phyloP scores from a whole-genome alignment of 35 echinoderm and acorn worm species.

The Apostichopus californicus region DNA sequence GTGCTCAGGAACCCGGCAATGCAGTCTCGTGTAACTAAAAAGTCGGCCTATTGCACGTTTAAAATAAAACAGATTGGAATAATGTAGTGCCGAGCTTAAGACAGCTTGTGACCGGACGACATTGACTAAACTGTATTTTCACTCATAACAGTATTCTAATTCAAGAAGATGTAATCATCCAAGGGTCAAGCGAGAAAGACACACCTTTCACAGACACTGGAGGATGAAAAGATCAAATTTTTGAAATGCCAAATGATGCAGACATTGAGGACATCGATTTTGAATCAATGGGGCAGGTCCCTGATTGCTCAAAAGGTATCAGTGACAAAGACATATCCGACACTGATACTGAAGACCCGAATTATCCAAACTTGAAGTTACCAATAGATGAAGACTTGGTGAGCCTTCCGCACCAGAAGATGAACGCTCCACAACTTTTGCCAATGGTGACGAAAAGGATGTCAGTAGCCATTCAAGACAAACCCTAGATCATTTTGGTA shows the following conservation, averaged over 20 bases:
- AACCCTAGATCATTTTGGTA: not conserved
- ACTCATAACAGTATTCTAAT: too few relatives aligned
- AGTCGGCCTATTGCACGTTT: too few relatives aligned
- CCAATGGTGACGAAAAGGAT: not conserved
- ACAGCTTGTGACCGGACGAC: too few relatives aligned
- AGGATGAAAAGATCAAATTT: not conserved
- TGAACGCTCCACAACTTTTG: not conserved
- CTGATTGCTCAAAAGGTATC: not conserved
- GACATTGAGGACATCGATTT: not conserved
- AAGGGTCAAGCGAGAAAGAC: too few relatives aligned
- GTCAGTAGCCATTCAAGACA: not conserved
- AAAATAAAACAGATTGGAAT: too few relatives aligned
- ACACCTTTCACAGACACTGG: not conserved
- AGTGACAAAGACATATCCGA: not conserved
- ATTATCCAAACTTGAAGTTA: constrained; percentile 1
- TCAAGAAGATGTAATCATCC: too few relatives aligned
- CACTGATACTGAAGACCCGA: not conserved
- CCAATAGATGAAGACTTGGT: not conserved
- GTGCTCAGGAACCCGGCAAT: too few relatives aligned
- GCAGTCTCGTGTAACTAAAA: too few relatives aligned
- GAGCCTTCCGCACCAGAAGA: not conserved
- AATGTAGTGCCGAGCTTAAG: too few relatives aligned
- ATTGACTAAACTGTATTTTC: too few relatives aligned
- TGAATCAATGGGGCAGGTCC: not conserved
- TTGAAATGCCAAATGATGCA: not conserved